Evolutionary conservation across 2,797 vertebrate genomes (phyloP).

Genomic region (Crax fasciolata): DNA sequence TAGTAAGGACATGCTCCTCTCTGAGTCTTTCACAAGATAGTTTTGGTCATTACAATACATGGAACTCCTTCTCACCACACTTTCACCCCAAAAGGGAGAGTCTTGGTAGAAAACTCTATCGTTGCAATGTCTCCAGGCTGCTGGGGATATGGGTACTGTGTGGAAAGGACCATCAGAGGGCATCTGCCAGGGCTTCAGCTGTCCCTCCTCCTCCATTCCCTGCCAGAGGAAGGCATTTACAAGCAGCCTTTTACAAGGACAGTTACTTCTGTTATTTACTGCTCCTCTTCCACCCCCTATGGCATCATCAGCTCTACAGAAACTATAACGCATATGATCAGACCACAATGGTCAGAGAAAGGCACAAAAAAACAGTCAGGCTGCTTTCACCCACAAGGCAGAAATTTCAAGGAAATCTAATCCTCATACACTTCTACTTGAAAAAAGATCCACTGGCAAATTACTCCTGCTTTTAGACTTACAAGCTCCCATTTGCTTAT

Average conservation of each 20-base stretch:
- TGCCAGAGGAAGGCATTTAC: neutral
- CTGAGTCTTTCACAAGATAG: neutral
- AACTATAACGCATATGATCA: neutral
- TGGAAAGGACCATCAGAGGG: neutral
- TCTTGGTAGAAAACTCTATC: accelerated
- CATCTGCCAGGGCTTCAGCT: neutral
- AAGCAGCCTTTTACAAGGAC: neutral
- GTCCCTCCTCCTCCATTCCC: neutral
- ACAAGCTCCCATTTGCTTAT: conserved; percentile 55
- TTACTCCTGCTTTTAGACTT: conserved; percentile 29
- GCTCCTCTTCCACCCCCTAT: neutral
- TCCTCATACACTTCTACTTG: neutral
- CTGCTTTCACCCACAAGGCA: neutral
- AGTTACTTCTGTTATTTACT: neutral
- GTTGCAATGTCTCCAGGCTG: neutral
- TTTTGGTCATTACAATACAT: neutral
- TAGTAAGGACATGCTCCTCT: neutral
- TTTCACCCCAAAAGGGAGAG: neutral
- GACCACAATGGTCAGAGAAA: neutral
- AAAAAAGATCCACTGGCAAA: conserved; percentile 18
- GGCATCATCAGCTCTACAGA: neutral
- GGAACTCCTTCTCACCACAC: neutral
- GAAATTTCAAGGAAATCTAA: conserved; percentile 14
- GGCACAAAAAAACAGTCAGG: neutral
- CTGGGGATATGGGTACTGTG: neutral